Base-by-base conservation (phyloP, 2,888 invertebrate species). In the Orchesellides sinensis region DNA sequence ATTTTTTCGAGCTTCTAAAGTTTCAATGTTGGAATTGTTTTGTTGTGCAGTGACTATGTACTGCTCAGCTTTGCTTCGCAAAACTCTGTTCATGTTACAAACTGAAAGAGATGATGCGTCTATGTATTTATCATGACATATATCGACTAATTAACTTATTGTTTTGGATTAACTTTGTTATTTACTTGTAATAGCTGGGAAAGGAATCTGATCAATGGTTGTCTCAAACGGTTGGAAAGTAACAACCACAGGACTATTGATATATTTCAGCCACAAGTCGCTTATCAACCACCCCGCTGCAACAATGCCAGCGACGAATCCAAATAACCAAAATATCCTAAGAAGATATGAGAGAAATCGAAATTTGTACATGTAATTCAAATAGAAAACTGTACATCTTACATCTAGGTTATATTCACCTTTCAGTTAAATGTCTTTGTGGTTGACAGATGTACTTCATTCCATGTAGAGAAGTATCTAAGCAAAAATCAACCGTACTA, bases 221-320 rank as follows among this genome's bases (percentile, higher is more conserved):
- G 93, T 93, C 61, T 94, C 93, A 86, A 93, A 92, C 0, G 96
- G 94, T 89, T 94, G 95, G 79, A 96, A 92, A 88, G 93, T 94
- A 70, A 96, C 94, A 72, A 96, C 95, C 88, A 96, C 94, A 0
- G 96, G 96, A 2, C 93, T 92, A 6, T 92, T 91, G 6, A 92
- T 91, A 94, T 95, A 96, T 89, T 94, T 95, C n/a, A 80, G 25
- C 87, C 86, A 88, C 32, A 88, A 82, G 23, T 85, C 85, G 21
- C 70, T 65, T 14, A 88, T 88, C 27, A 88, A 56, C 80, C 85
- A 88, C 10, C 82, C 84, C 0, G 88, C 84, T n/a, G 80, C 66
- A 17, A 72, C 40, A 21, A 86, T 68, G 17, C 88, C 87, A 25
- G 82, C 59, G 0, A 83, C 19, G 40, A 88, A 88, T 1, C 86